phyloP scores from a whole-genome alignment of 2,113 vertebrate species.

The Dipodomys ordii region DNA sequence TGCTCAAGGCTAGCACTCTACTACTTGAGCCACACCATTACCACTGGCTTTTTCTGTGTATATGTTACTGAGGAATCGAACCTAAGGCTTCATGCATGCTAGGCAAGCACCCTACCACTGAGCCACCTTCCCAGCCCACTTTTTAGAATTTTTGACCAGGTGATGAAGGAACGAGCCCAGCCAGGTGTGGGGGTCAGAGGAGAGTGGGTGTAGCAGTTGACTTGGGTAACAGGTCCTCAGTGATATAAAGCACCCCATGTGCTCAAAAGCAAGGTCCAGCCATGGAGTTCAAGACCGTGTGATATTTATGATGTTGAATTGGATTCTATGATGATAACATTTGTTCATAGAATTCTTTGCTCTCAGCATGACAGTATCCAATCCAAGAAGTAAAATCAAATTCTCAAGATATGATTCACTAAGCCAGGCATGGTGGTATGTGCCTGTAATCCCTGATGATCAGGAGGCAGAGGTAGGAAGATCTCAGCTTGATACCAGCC shows the following conservation, averaged over 20 bases:
- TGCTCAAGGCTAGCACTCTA: too few relatives aligned
- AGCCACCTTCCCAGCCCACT: background rate
- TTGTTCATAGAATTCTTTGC: background rate
- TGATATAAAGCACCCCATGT: background rate
- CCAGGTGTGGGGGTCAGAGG: background rate
- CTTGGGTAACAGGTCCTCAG: background rate
- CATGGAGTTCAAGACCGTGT: background rate
- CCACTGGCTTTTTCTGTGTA: too few relatives aligned
- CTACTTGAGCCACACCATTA: too few relatives aligned
- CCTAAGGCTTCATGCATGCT: too few relatives aligned
- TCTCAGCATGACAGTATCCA: background rate
- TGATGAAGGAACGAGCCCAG: background rate
- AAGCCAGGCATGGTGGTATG: too few relatives aligned
- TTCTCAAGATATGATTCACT: background rate
- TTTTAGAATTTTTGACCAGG: background rate
- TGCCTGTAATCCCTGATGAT: too few relatives aligned
- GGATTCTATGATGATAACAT: background rate
- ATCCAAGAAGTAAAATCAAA: constrained; percentile 2
- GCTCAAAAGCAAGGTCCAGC: background rate
- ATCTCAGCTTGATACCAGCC: too few relatives aligned
- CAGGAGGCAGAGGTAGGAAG: too few relatives aligned
- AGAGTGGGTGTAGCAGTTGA: background rate
- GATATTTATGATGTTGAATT: background rate
- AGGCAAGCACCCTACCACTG: too few relatives aligned
- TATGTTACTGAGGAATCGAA: too few relatives aligned